Evolutionary conservation across 2,888 invertebrate genomes (phyloP).

Genomic region (Plebejus melissa): DNA sequence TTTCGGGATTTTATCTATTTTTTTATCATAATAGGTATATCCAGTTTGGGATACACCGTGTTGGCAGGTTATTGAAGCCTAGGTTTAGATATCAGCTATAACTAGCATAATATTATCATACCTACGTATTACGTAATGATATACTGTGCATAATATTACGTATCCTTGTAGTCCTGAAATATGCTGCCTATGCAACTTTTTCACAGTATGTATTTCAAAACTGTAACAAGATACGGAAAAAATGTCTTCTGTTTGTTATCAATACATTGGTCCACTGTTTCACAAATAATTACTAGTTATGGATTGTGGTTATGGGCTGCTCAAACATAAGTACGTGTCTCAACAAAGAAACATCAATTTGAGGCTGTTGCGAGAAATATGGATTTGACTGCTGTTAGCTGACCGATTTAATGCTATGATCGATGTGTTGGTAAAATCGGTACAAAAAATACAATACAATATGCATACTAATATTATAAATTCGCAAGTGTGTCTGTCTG

Average conservation of each 20-base stretch:
- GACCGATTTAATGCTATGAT: neutral
- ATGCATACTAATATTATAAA: too few relatives aligned
- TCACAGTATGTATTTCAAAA: too few relatives aligned
- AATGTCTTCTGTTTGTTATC: neutral
- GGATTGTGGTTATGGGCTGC: neutral
- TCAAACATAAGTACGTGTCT: slow-evolving; percentile 21
- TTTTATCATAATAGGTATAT: neutral
- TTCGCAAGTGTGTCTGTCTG: too few relatives aligned
- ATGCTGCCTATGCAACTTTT: too few relatives aligned
- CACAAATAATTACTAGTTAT: neutral
- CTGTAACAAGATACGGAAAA: neutral
- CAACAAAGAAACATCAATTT: slow-evolving; percentile 27
- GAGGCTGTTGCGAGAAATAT: slow-evolving; percentile 22
- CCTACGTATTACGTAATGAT: too few relatives aligned
- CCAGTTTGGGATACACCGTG: neutral
- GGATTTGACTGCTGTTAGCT: slow-evolving; percentile 25
- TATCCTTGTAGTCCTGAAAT: too few relatives aligned
- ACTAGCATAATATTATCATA: too few relatives aligned
- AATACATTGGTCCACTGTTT: neutral
- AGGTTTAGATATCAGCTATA: neutral
- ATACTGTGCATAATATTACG: too few relatives aligned
- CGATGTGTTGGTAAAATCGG: neutral
- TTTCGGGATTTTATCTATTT: slow-evolving; percentile 26
- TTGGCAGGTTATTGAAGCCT: slow-evolving; percentile 4
- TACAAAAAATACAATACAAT: neutral